Percentiles rank a stretch among this genome's conserved stretches.
phyloP scores from a whole-genome alignment of 2,888 invertebrate species.

The Campoplex capitator region DNA sequence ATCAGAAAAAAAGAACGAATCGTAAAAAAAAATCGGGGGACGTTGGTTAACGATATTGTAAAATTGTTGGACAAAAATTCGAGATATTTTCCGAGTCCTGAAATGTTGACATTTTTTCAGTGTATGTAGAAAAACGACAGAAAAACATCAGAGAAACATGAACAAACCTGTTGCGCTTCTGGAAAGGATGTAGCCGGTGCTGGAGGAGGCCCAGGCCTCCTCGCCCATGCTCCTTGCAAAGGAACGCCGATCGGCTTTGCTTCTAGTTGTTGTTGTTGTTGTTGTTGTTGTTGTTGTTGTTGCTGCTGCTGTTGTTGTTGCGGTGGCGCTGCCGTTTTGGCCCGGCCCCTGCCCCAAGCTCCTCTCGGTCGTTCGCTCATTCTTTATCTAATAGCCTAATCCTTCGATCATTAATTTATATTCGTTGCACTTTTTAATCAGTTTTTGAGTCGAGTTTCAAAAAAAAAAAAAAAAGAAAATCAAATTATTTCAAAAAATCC shows the following conservation, averaged over 20 bases:
- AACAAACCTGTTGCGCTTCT: constrained; percentile 66
- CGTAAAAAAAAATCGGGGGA: no score
- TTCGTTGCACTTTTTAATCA: no score
- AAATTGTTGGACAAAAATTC: no score
- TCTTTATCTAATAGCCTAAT: not conserved
- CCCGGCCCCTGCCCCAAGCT: not conserved
- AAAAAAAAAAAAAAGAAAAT: no score
- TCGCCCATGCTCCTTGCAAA: constrained; percentile 71
- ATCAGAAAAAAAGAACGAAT: no score
- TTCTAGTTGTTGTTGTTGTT: not conserved
- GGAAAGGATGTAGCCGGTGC: constrained; percentile 40
- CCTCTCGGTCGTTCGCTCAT: not conserved
- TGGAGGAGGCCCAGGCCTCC: constrained; percentile 50
- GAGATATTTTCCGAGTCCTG: no score
- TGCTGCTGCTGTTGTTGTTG: not conserved
- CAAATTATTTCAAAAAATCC: no score
- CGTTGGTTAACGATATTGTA: no score
- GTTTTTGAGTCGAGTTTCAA: no score
- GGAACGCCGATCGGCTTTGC: not conserved
- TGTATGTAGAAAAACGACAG: no score
- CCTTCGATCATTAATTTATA: not conserved
- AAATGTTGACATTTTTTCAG: no score
- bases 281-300: constrained; percentile 1
- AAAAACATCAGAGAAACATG: not conserved
- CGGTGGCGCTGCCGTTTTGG: not conserved